A percentile compares a stretch with the other conserved stretches of the same genome.
phyloP scores from a whole-genome alignment of 2,113 vertebrate genomes.

The Penelope pileata region DNA sequence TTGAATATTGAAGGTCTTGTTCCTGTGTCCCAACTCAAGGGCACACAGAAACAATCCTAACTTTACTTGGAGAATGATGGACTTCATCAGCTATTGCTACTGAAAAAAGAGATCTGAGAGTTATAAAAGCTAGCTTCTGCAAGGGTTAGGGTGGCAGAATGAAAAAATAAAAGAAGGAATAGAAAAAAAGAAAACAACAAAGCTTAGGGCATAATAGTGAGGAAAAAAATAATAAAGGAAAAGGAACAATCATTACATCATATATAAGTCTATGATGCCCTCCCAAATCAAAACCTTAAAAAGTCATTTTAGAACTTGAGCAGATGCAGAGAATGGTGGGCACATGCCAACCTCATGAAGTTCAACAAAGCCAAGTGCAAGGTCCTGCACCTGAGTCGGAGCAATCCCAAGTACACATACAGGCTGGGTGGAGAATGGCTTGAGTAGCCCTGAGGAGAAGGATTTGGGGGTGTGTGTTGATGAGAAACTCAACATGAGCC shows the following conservation, averaged over 20 bases:
- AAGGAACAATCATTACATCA: not conserved
- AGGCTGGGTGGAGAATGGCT: too few species aligned
- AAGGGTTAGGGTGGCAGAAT: not conserved
- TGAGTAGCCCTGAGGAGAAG: too few species aligned
- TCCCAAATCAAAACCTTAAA: not conserved
- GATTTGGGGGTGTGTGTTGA: too few species aligned
- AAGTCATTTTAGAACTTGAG: not conserved
- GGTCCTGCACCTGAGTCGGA: too few species aligned
- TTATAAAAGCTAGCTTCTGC: not conserved
- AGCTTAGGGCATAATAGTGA: not conserved
- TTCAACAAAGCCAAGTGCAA: too few species aligned
- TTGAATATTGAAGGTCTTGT: not conserved
- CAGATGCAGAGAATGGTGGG: not conserved
- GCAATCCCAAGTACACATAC: too few species aligned
- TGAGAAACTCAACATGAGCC: too few species aligned
- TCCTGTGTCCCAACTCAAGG: not conserved
- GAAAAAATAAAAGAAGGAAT: not conserved
- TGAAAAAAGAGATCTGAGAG: not conserved
- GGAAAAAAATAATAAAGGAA: not conserved
- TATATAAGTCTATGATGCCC: not conserved
- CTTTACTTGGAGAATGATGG: not conserved
- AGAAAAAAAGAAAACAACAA: not conserved
- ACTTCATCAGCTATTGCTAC: not conserved
- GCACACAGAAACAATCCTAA: not conserved
- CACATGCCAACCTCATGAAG: too few species aligned